Base-by-base conservation (phyloP, 2,888 invertebrate genomes). In the Alsophila aescularia region DNA sequence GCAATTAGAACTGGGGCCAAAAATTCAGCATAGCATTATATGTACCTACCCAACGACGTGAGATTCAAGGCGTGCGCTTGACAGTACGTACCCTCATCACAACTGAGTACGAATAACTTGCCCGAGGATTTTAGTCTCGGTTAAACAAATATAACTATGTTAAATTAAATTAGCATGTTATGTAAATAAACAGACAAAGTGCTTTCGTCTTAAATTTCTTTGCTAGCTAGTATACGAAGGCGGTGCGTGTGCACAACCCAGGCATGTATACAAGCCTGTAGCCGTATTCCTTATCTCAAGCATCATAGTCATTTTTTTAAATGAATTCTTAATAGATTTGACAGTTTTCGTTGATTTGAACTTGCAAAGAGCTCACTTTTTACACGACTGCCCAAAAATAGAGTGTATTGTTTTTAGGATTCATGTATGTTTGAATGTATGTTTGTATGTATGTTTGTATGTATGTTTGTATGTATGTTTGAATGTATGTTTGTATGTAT, bases 31-130 rank as follows among this genome's bases (percentile, higher is more conserved):
- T 39, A 43, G 32, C 36, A 6, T 41, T 14, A 31, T 12, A 13
- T n/a, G n/a, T n/a, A 6, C 10, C 8, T 9, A 37, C n/a, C n/a
- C n/a, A 12, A 32, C 13, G 13, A 29, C 43, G 51, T 50, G 50
- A 53, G 49, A 55, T 41, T 29, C 52, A 52, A 44, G 54, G 64
- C 57, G 63, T 78, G 77, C 53, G 52, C 40, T 65, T 70, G 78
- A 77, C 79, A 73, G 64, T 37, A n/a, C n/a, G 2, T 51, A 79
- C 78, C 78, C 79, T 77, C 68, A 66, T 79, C 79, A 77, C 34
- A 60, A 62, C 54, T 51, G 67, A 70, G 71, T 70, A 67, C 62
- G 62, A 68, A 72, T 72, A 70, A 75, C 68, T 72, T 72, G 47
- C 60, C 61, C 18, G 52, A 58, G 53, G 62, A 54, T 60, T 59